Evolutionary conservation across 2,113 vertebrate genomes (phyloP).

Genomic region (Oncorhynchus clarkii): DNA sequence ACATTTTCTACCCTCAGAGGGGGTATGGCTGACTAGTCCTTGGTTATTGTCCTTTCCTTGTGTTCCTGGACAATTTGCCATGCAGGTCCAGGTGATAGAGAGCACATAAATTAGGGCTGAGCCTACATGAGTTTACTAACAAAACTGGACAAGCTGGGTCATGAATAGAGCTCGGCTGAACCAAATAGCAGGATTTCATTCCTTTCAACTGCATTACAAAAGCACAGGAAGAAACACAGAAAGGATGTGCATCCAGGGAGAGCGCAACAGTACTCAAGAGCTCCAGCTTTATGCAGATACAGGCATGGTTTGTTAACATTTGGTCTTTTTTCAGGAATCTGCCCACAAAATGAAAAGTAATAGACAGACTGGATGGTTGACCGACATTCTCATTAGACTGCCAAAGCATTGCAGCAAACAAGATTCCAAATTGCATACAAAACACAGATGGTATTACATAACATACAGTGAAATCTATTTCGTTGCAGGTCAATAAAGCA

Average conservation of each 20-base stretch:
- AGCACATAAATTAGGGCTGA: too few species aligned
- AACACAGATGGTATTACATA: neutral
- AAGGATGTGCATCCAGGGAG: neutral
- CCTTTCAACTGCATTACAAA: neutral
- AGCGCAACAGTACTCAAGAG: neutral
- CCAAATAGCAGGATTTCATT: neutral
- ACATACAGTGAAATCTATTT: neutral
- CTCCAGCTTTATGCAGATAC: too few species aligned
- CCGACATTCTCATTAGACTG: neutral
- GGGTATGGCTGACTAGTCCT: too few species aligned
- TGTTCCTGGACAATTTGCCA: too few species aligned
- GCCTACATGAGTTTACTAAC: neutral
- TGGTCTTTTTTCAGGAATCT: constrained; percentile 28
- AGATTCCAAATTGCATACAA: neutral
- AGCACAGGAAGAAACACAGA: neutral
- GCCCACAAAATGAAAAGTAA: neutral
- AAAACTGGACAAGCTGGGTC: neutral
- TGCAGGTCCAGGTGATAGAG: too few species aligned
- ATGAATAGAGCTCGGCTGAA: neutral
- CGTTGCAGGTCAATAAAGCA: constrained; percentile 20
- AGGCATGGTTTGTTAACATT: constrained; percentile 15
- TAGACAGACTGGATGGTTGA: constrained; percentile 1
- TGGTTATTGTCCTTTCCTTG: too few species aligned
- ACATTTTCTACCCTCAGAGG: too few species aligned
- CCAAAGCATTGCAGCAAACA: constrained; percentile 1